Percentiles rank a stretch among this genome's conserved stretches.
Conservation (phyloP, 2,797 vertebrate species). For the Oreochromis grahami region DNA sequence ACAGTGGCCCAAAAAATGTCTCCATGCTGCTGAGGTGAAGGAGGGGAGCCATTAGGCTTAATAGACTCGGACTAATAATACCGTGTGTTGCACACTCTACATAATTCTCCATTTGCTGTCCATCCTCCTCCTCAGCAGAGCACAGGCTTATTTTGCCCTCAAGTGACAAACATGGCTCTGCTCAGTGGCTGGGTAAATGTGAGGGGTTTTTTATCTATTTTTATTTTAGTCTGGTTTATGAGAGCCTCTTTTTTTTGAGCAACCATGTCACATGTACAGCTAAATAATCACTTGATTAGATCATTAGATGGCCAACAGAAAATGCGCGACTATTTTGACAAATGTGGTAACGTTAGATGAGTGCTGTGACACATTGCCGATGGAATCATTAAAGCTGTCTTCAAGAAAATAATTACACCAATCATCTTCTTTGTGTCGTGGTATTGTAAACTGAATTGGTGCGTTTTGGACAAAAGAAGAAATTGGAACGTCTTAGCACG, state of each 20-base stretch:
- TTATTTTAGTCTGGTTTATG: not conserved
- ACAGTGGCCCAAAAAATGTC: conserved; percentile 19
- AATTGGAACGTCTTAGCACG: not conserved
- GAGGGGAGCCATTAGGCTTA: conserved; percentile 43
- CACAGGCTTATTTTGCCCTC: conserved; percentile 20
- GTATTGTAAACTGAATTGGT: not conserved
- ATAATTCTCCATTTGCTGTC: conserved; percentile 41
- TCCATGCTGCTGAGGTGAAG: conserved; percentile 23
- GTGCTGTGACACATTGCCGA: not conserved
- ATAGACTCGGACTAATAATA: conserved; percentile 46
- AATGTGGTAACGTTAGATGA: not conserved
- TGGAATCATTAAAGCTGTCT: not conserved
- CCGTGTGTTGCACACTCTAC: conserved; percentile 17
- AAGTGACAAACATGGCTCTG: conserved; percentile 28
- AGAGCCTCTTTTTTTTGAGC: not conserved
- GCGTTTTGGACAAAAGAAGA: not conserved
- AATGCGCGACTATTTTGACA: not conserved
- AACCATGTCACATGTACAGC: not conserved
- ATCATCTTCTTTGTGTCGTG: not conserved
- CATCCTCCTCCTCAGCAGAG: conserved; percentile 24
- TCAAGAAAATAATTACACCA: not conserved
- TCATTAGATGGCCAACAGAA: not conserved
- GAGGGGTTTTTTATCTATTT: not conserved
- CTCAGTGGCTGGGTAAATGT: not conserved
- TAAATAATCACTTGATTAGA: not conserved